Evolutionary conservation across 2,797 vertebrate species (phyloP).

Genomic region (Triplophysa yarkandensis): DNA sequence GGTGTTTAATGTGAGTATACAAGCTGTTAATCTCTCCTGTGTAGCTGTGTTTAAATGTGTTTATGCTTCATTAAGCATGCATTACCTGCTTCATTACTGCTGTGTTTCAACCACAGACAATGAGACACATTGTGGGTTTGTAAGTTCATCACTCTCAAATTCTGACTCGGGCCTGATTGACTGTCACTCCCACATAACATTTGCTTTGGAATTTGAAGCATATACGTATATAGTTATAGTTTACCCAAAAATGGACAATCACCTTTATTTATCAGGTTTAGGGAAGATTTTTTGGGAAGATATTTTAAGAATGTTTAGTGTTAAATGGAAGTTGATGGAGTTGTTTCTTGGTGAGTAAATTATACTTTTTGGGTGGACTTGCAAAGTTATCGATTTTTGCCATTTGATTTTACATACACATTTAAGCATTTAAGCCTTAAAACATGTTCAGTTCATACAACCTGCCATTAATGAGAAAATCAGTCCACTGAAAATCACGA

Average conservation of each 20-base stretch:
- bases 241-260: background rate
- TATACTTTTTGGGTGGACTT: too few species aligned
- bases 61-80: slow-evolving; percentile 82
- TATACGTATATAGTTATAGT: background rate
- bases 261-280: too few species aligned
- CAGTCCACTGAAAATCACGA: too few species aligned
- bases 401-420: too few species aligned
- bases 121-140: slow-evolving; percentile 58
- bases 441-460: too few species aligned
- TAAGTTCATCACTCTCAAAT: slow-evolving; percentile 16
- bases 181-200: background rate
- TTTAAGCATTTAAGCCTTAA: too few species aligned
- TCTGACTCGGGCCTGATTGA: background rate
- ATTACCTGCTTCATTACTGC: slow-evolving; percentile 82
- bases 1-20: slow-evolving; percentile 39
- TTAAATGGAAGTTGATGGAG: too few species aligned
- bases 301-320: too few species aligned
- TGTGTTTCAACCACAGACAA: slow-evolving; percentile 63
- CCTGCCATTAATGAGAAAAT: too few species aligned
- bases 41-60: slow-evolving; percentile 68
- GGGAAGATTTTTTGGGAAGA: too few species aligned
- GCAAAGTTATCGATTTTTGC: too few species aligned
- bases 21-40: slow-evolving; percentile 43
- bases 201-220: background rate
- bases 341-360: too few species aligned